Base-by-base conservation (phyloP, 2,888 invertebrate genomes). In the Pheosia tremula region DNA sequence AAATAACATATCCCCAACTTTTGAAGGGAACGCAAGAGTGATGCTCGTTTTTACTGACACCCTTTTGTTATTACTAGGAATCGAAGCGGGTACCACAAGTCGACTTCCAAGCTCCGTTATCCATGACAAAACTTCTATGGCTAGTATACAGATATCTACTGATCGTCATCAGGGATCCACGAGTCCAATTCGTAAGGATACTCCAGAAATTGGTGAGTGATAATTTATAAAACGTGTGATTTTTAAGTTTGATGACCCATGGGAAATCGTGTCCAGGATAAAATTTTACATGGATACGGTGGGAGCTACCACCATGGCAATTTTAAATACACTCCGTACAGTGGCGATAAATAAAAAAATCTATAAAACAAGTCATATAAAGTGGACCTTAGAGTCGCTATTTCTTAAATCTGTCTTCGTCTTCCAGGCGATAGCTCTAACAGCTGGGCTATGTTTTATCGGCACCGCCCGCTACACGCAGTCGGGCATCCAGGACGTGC, bases 381-480 rank as follows among this genome's bases (percentile, higher is more conserved):
- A 24, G 24, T 24, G 24, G 24, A 24, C 24, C 24, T 24, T 24
- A 24, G 24, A 24, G 24, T 24, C 24, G 24, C 24, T 24, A 24
- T 24, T 24, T 24, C 24, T 24, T 24, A 24, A 24, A 24, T 24
- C 10, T 64, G 38, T 57, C 45, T 41, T 38, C 39, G n/a, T 24
- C 8, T 71, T 64, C 4, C 79, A 95, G 95, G 95, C 95, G 2
- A 95, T 96, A 73, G 98, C 97, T 0, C 60, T 97, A 3, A 95
- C 98, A 71, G 96, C 98, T 0, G 98, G 98, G 0, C 86, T 98
- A 37, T 97, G 98, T 78, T 99, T 97, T 87, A 94, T 97, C 36
- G 97, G 97, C 58, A 96, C 97, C 1, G 94, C 95, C 6, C 90
- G 95, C 0, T 89, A 95, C 0, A 96, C 96, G 56, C 98, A 98